A percentile compares a stretch with the other conserved stretches of the same genome.
Conservation (phyloP, 1,140 invertebrate genomes). For the Drosophila parvula region DNA sequence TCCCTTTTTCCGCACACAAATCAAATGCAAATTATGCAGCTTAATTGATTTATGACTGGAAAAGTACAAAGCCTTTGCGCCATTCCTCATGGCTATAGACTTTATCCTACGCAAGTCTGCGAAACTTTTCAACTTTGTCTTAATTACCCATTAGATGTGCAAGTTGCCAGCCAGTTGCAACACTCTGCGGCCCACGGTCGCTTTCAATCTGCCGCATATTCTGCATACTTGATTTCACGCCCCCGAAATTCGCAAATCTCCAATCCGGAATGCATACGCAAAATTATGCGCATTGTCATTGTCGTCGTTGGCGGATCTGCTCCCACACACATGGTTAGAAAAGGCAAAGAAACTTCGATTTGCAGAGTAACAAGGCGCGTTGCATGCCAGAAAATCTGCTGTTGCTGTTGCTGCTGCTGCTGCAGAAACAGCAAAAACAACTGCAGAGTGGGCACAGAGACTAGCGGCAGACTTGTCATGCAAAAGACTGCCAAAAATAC, state of each 20-base stretch:
- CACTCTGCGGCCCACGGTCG: conserved; percentile 34
- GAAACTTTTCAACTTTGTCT: conserved; percentile 74
- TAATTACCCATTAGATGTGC: conserved; percentile 56
- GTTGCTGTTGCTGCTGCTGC: conserved; percentile 29
- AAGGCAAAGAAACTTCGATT: conserved; percentile 49
- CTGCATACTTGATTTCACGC: conserved; percentile 79
- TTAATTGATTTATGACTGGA: conserved; percentile 74
- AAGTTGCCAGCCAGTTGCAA: conserved; percentile 4
- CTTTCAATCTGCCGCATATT: conserved; percentile 58
- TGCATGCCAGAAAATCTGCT: conserved; percentile 50
- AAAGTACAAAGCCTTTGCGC: conserved; percentile 52
- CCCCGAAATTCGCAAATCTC: conserved; percentile 39
- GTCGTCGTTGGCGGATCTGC: conserved; percentile 38
- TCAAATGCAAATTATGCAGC: conserved; percentile 80
- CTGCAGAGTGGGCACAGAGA: conserved; percentile 37
- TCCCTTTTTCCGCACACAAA: conserved; percentile 63
- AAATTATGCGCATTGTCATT: conserved; percentile 76
- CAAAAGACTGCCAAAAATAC: conserved; percentile 58
- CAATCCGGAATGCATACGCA: conserved; percentile 75
- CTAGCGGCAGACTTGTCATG: conserved; percentile 43
- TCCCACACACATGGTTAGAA: conserved; percentile 69
- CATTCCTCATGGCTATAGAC: conserved; percentile 57
- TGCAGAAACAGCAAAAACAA: conserved; percentile 26
- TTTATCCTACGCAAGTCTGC: conserved; percentile 59
- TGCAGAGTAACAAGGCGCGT: conserved; percentile 52